phyloP scores from a whole-genome alignment of 92 coral and sea anemone species.

The Bergia puertoricense region DNA sequence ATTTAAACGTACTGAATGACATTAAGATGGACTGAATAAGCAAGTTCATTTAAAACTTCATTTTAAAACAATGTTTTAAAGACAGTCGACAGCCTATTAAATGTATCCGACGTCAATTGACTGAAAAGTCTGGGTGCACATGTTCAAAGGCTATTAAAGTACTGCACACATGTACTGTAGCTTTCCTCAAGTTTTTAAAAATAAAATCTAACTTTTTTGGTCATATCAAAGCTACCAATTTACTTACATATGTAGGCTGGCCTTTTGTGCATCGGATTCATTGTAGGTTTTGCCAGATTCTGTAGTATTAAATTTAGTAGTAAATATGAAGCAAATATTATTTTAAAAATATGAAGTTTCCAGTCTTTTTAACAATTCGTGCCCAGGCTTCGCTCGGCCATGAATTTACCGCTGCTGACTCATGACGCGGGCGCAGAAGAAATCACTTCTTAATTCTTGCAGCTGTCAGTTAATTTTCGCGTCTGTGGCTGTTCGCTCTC shows the following conservation, averaged over 20 bases:
- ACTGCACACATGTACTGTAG: too few species aligned
- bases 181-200: not conserved
- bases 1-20: too few species aligned
- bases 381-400: conserved; percentile 29
- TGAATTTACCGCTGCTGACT: not conserved
- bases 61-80: too few species aligned
- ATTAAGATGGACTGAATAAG: too few species aligned
- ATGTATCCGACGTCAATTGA: too few species aligned
- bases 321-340: too few species aligned
- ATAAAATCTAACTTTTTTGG: not conserved
- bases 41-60: too few species aligned
- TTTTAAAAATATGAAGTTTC: not conserved
- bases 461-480: not conserved
- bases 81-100: too few species aligned
- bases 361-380: not conserved
- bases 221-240: not conserved
- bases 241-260: conserved; percentile 41
- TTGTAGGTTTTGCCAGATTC: not conserved
- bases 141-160: too few species aligned
- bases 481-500: not conserved
- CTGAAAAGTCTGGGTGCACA: too few species aligned
- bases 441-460: not conserved
- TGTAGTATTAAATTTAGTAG: not conserved
- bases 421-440: not conserved
- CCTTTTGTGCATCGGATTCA: conserved; percentile 42